Conservation (phyloP, 2,113 vertebrate genomes). For the Ptychochromis oligacanthus region DNA sequence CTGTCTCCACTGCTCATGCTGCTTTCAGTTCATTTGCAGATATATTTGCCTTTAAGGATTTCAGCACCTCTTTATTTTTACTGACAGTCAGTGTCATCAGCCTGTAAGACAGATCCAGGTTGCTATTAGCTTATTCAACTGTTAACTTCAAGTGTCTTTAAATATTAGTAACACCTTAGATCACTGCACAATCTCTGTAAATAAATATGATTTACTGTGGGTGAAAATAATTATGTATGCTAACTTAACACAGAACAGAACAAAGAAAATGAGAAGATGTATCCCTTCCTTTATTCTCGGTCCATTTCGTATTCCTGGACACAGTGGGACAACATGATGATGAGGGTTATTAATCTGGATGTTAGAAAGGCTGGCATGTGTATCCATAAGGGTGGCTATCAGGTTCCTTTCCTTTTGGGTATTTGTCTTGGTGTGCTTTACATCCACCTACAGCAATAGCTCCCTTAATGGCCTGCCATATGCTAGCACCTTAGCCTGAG, state of each 20-base stretch:
- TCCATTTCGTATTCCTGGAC: background rate
- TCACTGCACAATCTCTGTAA: no score
- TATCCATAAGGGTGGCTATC: slow-evolving; percentile 13
- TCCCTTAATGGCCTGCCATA: slow-evolving; percentile 36
- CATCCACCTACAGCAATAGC: slow-evolving; percentile 13
- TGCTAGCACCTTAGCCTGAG: slow-evolving; percentile 40
- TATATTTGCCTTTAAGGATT: background rate
- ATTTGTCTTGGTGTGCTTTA: slow-evolving; percentile 26
- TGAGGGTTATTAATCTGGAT: slow-evolving; percentile 37
- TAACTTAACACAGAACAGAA: background rate
- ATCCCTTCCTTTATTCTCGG: background rate
- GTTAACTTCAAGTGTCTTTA: background rate
- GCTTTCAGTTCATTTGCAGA: background rate
- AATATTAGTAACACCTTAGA: background rate
- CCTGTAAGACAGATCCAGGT: background rate
- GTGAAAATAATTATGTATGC: background rate
- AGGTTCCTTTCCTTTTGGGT: slow-evolving; percentile 10
- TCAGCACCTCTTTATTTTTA: background rate
- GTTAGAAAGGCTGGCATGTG: slow-evolving; percentile 24
- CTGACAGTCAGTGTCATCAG: background rate
- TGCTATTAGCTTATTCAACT: background rate
- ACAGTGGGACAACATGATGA: background rate
- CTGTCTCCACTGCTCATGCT: background rate
- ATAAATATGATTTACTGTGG: no score
- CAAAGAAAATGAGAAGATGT: background rate